Evolutionary conservation across 1,140 invertebrate genomes (phyloP).

Genomic region (Telenomus remus): DNA sequence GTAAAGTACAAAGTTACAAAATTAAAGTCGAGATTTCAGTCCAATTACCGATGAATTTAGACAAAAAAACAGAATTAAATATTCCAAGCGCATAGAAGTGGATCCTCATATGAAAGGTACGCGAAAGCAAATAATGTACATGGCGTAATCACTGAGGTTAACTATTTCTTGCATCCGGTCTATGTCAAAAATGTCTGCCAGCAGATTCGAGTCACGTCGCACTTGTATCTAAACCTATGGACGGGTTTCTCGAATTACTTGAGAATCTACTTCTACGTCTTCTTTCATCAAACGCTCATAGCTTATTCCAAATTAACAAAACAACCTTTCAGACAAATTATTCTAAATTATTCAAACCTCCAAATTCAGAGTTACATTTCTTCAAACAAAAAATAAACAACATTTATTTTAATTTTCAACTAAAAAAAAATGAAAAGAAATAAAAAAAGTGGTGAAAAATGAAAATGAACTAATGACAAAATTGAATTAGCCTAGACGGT

Average conservation of each 20-base stretch:
- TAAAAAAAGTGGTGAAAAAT: no score
- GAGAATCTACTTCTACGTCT: slow-evolving; percentile 41
- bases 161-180: slow-evolving; percentile 60
- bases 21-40: neutral
- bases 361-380: no score
- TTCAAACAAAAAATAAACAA: no score
- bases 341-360: no score
- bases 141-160: slow-evolving; percentile 49
- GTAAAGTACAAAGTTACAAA: no score
- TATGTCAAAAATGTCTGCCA: slow-evolving; percentile 63
- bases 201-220: slow-evolving; percentile 67
- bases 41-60: neutral
- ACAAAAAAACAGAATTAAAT: no score
- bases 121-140: slow-evolving; percentile 40
- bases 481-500: neutral
- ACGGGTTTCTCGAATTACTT: slow-evolving; percentile 65
- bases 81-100: no score
- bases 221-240: slow-evolving; percentile 58
- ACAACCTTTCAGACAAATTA: no score
- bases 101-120: slow-evolving; percentile 22
- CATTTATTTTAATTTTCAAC: no score
- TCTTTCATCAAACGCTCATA: neutral
- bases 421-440: neutral
- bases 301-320: no score
- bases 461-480: neutral